Conservation (phyloP, 2,113 vertebrate genomes). For the Arvicanthis niloticus region DNA sequence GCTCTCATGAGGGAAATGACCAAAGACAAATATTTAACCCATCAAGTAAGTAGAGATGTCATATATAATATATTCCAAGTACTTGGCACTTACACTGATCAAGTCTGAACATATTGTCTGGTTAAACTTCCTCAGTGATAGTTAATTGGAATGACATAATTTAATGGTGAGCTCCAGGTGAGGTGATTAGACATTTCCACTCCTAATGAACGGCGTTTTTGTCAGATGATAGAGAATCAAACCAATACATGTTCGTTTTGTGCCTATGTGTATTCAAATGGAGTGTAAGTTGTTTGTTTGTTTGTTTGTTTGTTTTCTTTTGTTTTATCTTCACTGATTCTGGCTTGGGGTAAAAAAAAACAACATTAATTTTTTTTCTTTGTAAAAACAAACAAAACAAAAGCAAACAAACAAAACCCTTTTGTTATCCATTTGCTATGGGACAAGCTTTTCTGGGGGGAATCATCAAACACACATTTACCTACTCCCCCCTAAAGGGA, state of each 20-base stretch:
- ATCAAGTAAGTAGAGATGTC: constrained; percentile 81
- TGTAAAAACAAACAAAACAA: background rate
- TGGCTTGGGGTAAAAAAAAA: background rate
- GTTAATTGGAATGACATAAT: constrained; percentile 39
- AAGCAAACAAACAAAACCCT: background rate
- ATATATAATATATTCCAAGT: constrained; percentile 78
- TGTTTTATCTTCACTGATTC: background rate
- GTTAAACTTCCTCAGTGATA: constrained; percentile 81
- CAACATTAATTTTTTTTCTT: background rate
- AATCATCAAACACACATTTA: background rate
- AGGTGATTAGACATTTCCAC: constrained; percentile 72
- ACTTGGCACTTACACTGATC: constrained; percentile 81
- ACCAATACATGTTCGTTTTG: background rate
- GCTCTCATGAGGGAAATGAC: constrained; percentile 83
- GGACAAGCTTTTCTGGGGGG: background rate
- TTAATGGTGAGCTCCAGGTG: background rate
- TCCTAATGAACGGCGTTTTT: constrained; percentile 55
- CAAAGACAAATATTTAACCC: constrained; percentile 83
- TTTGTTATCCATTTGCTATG: background rate
- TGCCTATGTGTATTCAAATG: background rate
- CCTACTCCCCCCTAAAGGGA: background rate
- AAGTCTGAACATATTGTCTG: constrained; percentile 72
- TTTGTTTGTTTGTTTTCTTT: background rate
- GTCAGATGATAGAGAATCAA: constrained; percentile 16
- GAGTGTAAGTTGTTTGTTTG: background rate